phyloP scores from a whole-genome alignment of 1,140 invertebrate genomes.

The Mylabris phalerata region DNA sequence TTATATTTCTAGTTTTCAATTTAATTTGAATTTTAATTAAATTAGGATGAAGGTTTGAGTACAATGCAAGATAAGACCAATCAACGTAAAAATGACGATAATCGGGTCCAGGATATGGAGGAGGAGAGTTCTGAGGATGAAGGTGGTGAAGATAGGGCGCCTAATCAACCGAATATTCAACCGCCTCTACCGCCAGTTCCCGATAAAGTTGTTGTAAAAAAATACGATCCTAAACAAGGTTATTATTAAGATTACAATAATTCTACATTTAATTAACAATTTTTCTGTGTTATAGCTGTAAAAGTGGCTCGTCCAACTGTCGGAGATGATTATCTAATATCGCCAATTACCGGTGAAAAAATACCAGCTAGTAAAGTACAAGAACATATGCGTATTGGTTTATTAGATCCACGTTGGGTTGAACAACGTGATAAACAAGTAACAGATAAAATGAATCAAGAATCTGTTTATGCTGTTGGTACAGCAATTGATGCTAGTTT shows the following conservation, averaged over 20 bases:
- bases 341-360: conserved; percentile 95
- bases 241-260: not conserved
- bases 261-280: not conserved
- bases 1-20: not conserved
- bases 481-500: conserved; percentile 92
- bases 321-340: conserved; percentile 89
- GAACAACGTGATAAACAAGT: conserved; percentile 89
- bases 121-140: conserved; percentile 79
- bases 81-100: conserved; percentile 40
- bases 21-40: conserved; percentile 2
- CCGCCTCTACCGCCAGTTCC: conserved; percentile 71
- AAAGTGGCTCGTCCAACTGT: conserved; percentile 52
- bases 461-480: conserved; percentile 78
- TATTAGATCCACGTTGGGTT: conserved; percentile 96
- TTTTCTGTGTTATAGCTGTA: conserved; percentile 35
- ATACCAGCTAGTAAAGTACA: conserved; percentile 96
- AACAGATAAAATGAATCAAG: conserved; percentile 75
- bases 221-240: conserved; percentile 91
- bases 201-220: conserved; percentile 93
- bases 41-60: conserved; percentile 59
- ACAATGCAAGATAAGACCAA: conserved; percentile 57
- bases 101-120: conserved; percentile 81
- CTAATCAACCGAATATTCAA: conserved; percentile 42
- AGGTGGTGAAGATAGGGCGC: conserved; percentile 45
- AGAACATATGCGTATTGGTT: conserved; percentile 95